These are phyloP conservation scores for Limnephilus auricula DNA, from an alignment of 2,888 invertebrate genomes.

Conservation along the genomic window DNA sequence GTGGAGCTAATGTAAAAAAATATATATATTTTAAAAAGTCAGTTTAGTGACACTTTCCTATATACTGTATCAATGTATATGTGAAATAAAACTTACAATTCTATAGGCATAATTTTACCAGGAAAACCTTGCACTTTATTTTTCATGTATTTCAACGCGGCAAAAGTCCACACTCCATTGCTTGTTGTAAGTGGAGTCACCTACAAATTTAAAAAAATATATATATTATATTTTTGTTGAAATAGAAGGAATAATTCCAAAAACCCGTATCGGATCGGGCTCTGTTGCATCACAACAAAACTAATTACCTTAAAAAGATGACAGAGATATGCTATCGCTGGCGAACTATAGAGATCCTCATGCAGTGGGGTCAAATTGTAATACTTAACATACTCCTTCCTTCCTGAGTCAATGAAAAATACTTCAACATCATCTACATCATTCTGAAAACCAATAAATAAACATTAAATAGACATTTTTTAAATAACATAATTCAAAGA, in stretches of 20 bases:
- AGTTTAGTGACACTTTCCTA: too few species aligned
- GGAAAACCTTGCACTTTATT: background rate
- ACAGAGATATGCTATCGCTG: constrained; percentile 26
- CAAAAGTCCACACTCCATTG: constrained; percentile 13
- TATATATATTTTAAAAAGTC: background rate
- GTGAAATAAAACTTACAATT: constrained; percentile 29
- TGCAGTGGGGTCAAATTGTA: constrained; percentile 15
- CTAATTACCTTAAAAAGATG: constrained; percentile 27
- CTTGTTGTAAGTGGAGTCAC: background rate
- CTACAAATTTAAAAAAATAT: background rate
- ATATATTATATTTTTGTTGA: background rate
- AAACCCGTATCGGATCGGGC: background rate
- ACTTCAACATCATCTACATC: constrained; percentile 3
- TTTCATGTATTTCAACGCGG: constrained; percentile 9
- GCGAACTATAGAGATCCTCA: background rate
- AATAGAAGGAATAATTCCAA: background rate
- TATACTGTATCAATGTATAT: background rate
- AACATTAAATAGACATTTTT: background rate
- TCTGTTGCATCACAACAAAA: background rate
- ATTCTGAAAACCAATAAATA: constrained; percentile 15
- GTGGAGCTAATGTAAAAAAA: too few species aligned
- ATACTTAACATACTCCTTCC: background rate
- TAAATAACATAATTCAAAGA: background rate
- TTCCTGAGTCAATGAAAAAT: constrained; percentile 23
- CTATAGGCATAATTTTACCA: background rate